These are phyloP conservation scores for Illadopsis cleaveri DNA, from an alignment of 2,113 vertebrate genomes.

Conservation along the genomic window DNA sequence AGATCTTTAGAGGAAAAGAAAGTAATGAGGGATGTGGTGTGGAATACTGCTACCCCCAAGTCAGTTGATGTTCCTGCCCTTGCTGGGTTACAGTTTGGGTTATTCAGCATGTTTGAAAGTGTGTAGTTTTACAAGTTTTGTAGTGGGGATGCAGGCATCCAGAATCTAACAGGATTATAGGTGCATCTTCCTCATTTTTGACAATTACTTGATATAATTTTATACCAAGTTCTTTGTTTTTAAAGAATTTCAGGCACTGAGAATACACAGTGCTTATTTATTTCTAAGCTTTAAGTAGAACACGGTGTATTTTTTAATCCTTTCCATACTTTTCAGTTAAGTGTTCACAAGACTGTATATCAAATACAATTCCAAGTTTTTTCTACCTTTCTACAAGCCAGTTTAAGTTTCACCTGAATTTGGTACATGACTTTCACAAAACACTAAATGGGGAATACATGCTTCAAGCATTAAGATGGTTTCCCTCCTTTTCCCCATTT, in stretches of 20 bases:
- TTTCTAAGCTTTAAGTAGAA: slow-evolving; percentile 71
- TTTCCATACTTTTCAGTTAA: slow-evolving; percentile 54
- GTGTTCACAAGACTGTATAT: slow-evolving; percentile 9
- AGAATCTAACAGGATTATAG: slow-evolving; percentile 55
- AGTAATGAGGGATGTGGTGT: neutral
- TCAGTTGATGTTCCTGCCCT: slow-evolving; percentile 38
- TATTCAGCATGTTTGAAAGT: slow-evolving; percentile 45
- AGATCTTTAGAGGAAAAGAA: neutral
- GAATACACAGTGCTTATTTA: slow-evolving; percentile 44
- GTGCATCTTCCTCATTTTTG: slow-evolving; percentile 71
- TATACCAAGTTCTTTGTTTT: slow-evolving; percentile 75
- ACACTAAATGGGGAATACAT: slow-evolving; percentile 46
- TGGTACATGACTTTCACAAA: slow-evolving; percentile 47
- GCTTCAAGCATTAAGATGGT: slow-evolving; percentile 36
- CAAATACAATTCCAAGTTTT: slow-evolving; percentile 38
- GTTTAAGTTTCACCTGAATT: slow-evolving; percentile 49
- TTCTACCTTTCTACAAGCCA: slow-evolving; percentile 62
- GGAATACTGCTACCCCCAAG: neutral
- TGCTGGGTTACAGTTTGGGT: neutral
- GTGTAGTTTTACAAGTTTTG: slow-evolving; percentile 58
- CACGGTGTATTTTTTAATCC: slow-evolving; percentile 70
- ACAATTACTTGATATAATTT: slow-evolving; percentile 74
- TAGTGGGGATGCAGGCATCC: slow-evolving; percentile 78
- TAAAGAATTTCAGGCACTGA: slow-evolving; percentile 71
- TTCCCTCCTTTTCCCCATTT: slow-evolving; percentile 23